Conservation (phyloP, 2,797 vertebrate species). For the Neopelma chrysocephalum region DNA sequence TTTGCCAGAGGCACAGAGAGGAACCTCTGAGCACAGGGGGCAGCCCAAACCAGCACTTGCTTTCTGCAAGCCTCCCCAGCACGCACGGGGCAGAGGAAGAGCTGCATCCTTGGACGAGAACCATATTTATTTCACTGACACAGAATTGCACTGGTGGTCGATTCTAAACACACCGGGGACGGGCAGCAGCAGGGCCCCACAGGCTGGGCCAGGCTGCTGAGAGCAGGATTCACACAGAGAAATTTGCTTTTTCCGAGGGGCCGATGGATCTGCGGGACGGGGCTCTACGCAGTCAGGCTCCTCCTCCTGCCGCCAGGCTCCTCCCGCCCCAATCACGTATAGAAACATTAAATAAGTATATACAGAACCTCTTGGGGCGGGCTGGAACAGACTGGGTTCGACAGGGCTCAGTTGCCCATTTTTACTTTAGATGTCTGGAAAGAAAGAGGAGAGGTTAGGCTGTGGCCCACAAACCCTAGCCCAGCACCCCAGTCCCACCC, state of each 20-base stretch:
- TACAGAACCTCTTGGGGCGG: conserved; percentile 79
- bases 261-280: not conserved
- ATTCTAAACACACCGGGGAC: conserved; percentile 44
- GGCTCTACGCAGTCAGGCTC: not conserved
- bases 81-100: not conserved
- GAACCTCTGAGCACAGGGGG: not conserved
- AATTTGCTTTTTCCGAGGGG: conserved; percentile 16
- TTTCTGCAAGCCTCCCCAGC: not conserved
- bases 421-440: conserved; percentile 97
- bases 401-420: conserved; percentile 89
- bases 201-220: not conserved
- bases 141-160: conserved; percentile 48
- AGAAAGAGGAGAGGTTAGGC: conserved; percentile 48
- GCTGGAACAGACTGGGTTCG: conserved; percentile 63
- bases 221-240: conserved; percentile 59
- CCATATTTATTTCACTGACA: conserved; percentile 69
- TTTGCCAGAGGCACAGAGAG: not conserved
- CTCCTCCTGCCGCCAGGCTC: not conserved
- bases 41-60: not conserved
- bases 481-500: not conserved
- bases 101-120: conserved; percentile 22
- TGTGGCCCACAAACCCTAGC: not conserved
- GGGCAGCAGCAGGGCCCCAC: not conserved
- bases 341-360: conserved; percentile 96
- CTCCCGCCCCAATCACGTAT: conserved; percentile 51